Conservation (phyloP, 2,888 invertebrate species). For the Antitype chi region DNA sequence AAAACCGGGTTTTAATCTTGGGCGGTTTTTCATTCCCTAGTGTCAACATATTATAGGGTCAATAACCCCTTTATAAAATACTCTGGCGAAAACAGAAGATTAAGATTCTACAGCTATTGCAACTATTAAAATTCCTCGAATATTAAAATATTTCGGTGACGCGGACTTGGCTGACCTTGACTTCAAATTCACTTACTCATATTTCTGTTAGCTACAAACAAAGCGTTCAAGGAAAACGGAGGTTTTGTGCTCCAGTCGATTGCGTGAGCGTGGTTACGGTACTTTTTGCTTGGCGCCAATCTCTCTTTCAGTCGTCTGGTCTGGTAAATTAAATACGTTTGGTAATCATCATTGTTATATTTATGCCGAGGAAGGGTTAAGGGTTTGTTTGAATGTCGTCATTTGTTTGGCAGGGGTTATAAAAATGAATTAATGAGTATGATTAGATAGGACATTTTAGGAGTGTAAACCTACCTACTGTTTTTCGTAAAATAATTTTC, state of each 20-base stretch:
- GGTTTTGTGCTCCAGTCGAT: conserved; percentile 37
- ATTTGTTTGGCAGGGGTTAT: neutral
- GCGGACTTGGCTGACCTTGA: neutral
- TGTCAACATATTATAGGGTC: neutral
- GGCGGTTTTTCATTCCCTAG: no score
- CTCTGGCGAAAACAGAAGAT: no score
- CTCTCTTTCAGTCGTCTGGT: neutral
- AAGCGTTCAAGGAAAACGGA: conserved; percentile 6
- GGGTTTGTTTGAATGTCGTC: neutral
- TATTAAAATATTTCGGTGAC: neutral
- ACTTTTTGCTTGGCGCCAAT: neutral
- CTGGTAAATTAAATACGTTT: neutral
- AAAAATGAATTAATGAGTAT: neutral
- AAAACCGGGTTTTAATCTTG: no score
- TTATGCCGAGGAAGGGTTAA: neutral
- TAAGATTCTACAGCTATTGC: neutral
- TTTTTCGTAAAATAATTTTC: conserved; percentile 89
- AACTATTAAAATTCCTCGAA: neutral
- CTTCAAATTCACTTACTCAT: conserved; percentile 16
- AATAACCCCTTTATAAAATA: neutral
- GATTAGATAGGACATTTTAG: neutral
- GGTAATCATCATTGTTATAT: neutral
- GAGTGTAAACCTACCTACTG: conserved; percentile 77
- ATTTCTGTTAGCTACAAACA: conserved; percentile 3
- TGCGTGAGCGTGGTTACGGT: conserved; percentile 1